phyloP scores from a whole-genome alignment of 2,888 invertebrate genomes.

The Aproaerema taeniolella region DNA sequence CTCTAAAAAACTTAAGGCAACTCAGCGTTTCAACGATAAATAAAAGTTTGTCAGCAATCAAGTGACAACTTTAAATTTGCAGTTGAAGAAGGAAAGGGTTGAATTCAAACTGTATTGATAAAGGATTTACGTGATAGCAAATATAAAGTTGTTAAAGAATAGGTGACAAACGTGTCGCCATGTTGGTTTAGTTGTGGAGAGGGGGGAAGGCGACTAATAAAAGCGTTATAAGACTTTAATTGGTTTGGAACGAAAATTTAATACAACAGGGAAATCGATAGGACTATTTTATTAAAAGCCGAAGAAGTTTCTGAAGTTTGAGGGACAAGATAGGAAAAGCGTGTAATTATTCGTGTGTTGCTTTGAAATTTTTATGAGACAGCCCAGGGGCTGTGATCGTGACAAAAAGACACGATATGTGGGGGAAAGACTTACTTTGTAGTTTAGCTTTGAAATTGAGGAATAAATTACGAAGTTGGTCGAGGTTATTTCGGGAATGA shows the following conservation, averaged over 20 bases:
- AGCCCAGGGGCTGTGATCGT: neutral
- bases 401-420: too few relatives aligned
- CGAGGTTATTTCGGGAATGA: too few relatives aligned
- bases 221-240: slow-evolving; percentile 69
- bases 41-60: neutral
- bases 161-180: slow-evolving; percentile 74
- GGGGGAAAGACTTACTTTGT: too few relatives aligned
- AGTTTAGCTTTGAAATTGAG: too few relatives aligned
- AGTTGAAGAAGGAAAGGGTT: neutral
- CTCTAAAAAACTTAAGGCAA: neutral
- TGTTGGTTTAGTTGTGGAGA: slow-evolving; percentile 61
- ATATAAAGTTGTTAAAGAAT: slow-evolving; percentile 31
- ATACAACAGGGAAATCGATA: slow-evolving; percentile 44
- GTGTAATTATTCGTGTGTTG: slow-evolving; percentile 23
- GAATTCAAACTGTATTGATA: too few relatives aligned
- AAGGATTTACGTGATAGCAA: neutral
- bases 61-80: neutral
- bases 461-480: too few relatives aligned
- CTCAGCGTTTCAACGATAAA: neutral
- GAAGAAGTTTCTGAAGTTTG: slow-evolving; percentile 26
- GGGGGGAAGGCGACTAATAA: slow-evolving; percentile 58
- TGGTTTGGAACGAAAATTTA: slow-evolving; percentile 62
- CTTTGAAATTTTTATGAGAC: slow-evolving; percentile 21
- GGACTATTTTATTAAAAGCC: slow-evolving; percentile 49
- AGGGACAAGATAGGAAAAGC: slow-evolving; percentile 24